Base-by-base conservation (phyloP, 2,113 vertebrate genomes). In the Oxyruncus cristatus region DNA sequence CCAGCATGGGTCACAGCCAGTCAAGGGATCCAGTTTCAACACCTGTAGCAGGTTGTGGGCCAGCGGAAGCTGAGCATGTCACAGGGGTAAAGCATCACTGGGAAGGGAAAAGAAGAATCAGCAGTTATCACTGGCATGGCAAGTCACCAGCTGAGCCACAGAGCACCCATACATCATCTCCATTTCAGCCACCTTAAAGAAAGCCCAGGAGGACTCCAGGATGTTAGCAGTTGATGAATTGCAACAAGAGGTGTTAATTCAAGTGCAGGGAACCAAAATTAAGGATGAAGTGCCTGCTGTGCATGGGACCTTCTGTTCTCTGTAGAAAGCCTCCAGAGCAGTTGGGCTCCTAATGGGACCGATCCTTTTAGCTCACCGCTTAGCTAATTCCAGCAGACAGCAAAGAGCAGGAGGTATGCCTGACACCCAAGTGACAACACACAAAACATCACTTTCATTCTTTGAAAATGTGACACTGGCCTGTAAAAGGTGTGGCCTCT, bases 21-120 rank as follows among this genome's bases (percentile, higher is more conserved):
- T 41, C 82, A 92, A 61, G 50, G 79, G 88, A 96, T 95, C 85
- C 67, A 18, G 35, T 96, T 97, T 93, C 95, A 96, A 94, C 96
- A 85, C 75, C 89, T 49, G 76, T 13, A 37, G 75, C 41, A 2
- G 59, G 52, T 90, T 0, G 0, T 30, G 72, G 75, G 93, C 85
- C 88, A 93, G 88, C 33, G 5, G 90, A 96, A 96, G 63, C 28
- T 76, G 82, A 92, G 58, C 53, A 4, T 59, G 88, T 86, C 72
- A 58, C 46, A 55, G 92, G 88, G 67, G 81, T 80, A 80, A 92
- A 76, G 63, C 90, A 84, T 24, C 6, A 5, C 78, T 32, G 56
- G 79, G 67, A 56, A 74, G 65, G 82, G 75, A 72, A 71, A 41
- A 70, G 89, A 32, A 82, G 85, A 94, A 90, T 66, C 78, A 32